Conservation (phyloP, 2,113 vertebrate species). For the Trichechus manatus region DNA sequence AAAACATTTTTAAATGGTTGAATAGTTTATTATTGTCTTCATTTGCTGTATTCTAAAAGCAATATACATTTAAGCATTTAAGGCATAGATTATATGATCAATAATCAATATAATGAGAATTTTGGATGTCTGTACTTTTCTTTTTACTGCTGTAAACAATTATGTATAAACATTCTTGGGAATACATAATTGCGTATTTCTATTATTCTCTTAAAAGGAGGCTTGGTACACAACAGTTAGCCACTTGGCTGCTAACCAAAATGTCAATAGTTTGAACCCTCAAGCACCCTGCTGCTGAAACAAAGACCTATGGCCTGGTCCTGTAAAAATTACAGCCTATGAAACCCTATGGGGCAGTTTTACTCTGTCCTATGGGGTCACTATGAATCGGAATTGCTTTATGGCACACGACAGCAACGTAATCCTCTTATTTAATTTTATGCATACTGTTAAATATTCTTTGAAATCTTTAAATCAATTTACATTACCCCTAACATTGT, state of each 20-base stretch:
- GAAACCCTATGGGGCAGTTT: not conserved
- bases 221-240: not conserved
- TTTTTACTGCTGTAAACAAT: constrained; percentile 3
- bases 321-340: too few relatives aligned
- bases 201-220: not conserved
- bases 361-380: not conserved
- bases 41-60: not conserved
- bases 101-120: not conserved
- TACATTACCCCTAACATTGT: not conserved
- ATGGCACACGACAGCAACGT: not conserved
- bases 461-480: not conserved
- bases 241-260: not conserved
- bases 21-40: not conserved
- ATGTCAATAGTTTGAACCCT: not conserved
- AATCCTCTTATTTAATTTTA: not conserved
- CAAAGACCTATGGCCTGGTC: too few relatives aligned
- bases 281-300: not conserved
- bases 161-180: not conserved
- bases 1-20: not conserved
- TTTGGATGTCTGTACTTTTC: not conserved
- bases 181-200: not conserved
- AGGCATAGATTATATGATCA: constrained; percentile 41
- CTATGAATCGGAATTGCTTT: not conserved
- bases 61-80: not conserved
- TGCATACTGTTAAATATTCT: not conserved